Evolutionary conservation across 2,888 invertebrate species (phyloP), one percentile per base, ranked within the genome.

Genomic region (Rhyacophila evoluta): DNA sequence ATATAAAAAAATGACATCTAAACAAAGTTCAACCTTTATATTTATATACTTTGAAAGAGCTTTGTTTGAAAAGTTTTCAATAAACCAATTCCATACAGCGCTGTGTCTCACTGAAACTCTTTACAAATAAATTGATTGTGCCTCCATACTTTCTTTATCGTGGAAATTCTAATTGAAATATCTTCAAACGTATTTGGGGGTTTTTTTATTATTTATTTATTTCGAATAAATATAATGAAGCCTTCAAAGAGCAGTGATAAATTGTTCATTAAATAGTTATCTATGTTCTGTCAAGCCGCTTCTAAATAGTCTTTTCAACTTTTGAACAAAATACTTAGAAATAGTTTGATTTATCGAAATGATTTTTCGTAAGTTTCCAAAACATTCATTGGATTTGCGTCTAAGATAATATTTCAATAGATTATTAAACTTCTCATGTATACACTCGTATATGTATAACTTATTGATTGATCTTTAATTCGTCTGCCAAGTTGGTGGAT

Each of bases 31-130:
- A 25, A 6, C 8, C 25, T 19, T 19, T 10, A 1, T 55, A 19
- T 55, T 55, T 55, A 15, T 8, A 8, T 19, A 19, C 29, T 33
- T 33, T 19, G 41, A 4, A 10, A 4, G 55, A n/a, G 55, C 19
- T 55, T 55, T 55, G 55, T 55, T 55, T 55, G 55, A 25, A 55
- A 55, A 25, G 10, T 19, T 55, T 55, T 55, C 55, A 25, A 55
- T 55, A 55, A 8, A 55, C 15, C 55, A 25, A 55, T 55, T 19
- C 12, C 12, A 25, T 15, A 55, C 19, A 10, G 55, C 19, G 12
- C 55, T 19, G 8, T 55, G 15, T 10, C 1, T 2, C 55, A 19
- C 19, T 1, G 55, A 25, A 55, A 55, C 10, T 55, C 19, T 55
- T 25, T 19, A 25, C 19, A 55, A 55, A 55, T 55, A 55, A 55